Base-by-base conservation (phyloP, 2,797 vertebrate species). In the Euphonia xanthogaster region DNA sequence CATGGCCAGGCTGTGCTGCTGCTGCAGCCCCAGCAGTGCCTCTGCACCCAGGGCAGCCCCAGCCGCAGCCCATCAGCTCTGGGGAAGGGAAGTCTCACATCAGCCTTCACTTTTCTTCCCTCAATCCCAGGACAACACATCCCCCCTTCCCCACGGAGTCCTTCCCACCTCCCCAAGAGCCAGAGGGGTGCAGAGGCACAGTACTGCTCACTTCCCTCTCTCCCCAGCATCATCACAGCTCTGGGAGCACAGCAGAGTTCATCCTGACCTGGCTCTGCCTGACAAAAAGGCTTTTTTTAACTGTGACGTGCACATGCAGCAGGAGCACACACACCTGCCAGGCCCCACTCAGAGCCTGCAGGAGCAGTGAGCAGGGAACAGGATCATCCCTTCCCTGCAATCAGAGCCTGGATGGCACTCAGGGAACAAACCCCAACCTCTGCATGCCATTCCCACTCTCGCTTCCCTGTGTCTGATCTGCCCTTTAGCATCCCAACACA, bases 41-140 rank as follows among this genome's bases (percentile, higher is more conserved):
- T 22, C 11, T 66, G 62, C 39, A 44, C 2, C 24, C 72, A 63
- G 35, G 28, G 24, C 58, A 71, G 61, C 18, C 33, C 42, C 67
- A 53, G 35, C 0, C 8, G 0, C 62, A 44, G 27, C 30, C 47
- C 48, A 7, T 4, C 1, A 2, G 47, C 57, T 67, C 37, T 31
- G 40, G 25, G 23, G 15, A 50, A 71, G 76, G 31, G 4, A 42
- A 51, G 2, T 5, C 27, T 2, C 4, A 27, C 28, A 24, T 12
- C 20, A 42, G 2, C 18, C 70, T 35, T 63, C 4, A 0, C 12
- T 8, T 6, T 62, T 31, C 48, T 39, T 33, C 53, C 54, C 55
- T 67, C 12, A 50, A 1, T 10, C 50, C 45, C 53, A 17, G 54
- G 39, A 60, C 28, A 70, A 10, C 22, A 28, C 2, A 0, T 14